Conservation (phyloP, 64 coral and sea anemone genomes). For the Orbicella faveolata region DNA sequence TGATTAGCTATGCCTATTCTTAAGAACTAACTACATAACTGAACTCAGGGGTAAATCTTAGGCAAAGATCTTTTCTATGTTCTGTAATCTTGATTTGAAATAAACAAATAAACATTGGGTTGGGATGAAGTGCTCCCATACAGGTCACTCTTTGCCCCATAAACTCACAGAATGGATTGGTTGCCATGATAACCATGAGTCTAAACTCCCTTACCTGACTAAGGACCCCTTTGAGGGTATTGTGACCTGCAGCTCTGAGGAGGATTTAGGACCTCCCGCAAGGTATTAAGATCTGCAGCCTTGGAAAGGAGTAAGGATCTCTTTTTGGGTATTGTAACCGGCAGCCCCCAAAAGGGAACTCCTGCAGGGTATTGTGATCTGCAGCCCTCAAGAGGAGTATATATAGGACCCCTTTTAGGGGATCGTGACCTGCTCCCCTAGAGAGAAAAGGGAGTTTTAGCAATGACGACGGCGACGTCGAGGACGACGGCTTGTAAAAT, state of each 20-base stretch:
- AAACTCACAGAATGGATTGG: too few relatives aligned
- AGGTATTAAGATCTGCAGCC: constrained; percentile 3
- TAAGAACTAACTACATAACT: not conserved
- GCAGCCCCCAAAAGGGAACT: not conserved
- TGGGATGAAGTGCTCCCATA: not conserved
- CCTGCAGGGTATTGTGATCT: too few relatives aligned
- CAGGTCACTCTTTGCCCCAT: too few relatives aligned
- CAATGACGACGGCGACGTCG: too few relatives aligned
- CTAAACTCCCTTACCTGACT: not conserved
- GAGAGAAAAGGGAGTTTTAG: not conserved
- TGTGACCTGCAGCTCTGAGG: not conserved
- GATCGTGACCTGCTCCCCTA: not conserved
- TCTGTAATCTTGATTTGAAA: not conserved
- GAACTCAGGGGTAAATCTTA: not conserved
- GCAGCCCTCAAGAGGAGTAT: too few relatives aligned
- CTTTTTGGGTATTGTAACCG: not conserved
- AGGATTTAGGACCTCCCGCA: not conserved
- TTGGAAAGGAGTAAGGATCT: not conserved
- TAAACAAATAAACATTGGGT: not conserved
- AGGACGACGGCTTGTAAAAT: too few relatives aligned
- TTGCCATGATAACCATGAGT: not conserved
- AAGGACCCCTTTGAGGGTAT: constrained; percentile 10
- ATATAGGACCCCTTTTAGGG: constrained; percentile 12
- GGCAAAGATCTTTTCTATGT: not conserved
- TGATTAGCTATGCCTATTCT: not conserved